Evolutionary conservation across 2,113 vertebrate genomes (phyloP).

Genomic region (Porphyrio hochstetteri): DNA sequence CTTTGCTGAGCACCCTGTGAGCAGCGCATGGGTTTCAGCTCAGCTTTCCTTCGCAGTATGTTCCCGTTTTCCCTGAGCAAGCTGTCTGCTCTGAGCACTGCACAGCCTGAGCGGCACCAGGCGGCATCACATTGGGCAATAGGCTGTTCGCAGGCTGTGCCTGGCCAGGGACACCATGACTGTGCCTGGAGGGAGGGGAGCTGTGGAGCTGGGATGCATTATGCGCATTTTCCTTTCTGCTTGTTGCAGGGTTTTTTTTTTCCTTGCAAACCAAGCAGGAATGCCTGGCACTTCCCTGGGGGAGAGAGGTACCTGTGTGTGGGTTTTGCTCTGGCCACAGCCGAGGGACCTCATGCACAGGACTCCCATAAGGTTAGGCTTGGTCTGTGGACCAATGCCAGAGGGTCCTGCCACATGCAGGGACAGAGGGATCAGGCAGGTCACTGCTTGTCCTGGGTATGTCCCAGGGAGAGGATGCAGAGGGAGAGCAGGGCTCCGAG

Average conservation of each 20-base stretch:
- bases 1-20: neutral
- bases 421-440: neutral
- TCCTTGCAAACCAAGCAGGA: neutral
- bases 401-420: too few relatives aligned
- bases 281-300: neutral
- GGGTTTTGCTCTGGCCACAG: neutral
- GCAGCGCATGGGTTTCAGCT: neutral
- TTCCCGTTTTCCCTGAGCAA: neutral
- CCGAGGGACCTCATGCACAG: neutral
- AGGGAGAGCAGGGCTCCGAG: neutral
- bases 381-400: neutral
- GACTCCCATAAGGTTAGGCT: neutral
- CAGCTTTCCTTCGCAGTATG: neutral
- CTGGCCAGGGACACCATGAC: neutral
- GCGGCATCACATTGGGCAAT: neutral
- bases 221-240: neutral
- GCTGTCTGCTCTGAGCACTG: neutral
- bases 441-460: neutral
- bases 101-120: neutral
- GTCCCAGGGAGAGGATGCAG: neutral
- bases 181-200: neutral
- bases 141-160: neutral
- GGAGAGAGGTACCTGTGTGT: neutral
- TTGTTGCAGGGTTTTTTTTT: neutral
- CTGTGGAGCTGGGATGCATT: neutral